phyloP scores from a whole-genome alignment of 2,888 invertebrate species.

The Zhuqinia jingwanae region DNA sequence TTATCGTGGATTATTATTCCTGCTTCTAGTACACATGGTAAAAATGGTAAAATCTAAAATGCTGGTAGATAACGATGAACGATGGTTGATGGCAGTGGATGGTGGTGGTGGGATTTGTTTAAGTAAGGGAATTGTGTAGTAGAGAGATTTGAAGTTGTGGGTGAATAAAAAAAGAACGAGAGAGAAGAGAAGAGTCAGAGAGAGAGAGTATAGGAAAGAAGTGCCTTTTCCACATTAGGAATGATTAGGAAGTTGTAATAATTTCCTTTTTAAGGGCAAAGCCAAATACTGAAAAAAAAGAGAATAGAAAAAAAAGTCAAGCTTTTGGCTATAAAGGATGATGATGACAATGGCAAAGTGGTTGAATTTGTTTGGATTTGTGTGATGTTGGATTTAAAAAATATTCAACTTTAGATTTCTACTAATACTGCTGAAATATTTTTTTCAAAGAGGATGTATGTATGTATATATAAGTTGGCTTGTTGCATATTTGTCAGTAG shows the following conservation, averaged over 20 bases:
- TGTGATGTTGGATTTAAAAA: conserved; percentile 2
- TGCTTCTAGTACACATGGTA: no score
- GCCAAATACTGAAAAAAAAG: conserved; percentile 53
- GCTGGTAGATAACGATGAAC: neutral
- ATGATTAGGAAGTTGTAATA: conserved; percentile 79
- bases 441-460: neutral
- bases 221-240: conserved; percentile 74
- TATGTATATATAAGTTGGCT: no score
- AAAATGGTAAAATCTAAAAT: neutral
- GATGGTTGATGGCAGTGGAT: neutral
- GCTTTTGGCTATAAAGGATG: neutral
- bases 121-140: neutral
- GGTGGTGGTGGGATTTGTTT: conserved; percentile 10
- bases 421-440: neutral
- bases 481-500: no score
- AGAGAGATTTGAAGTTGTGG: neutral
- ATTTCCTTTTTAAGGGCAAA: conserved; percentile 79
- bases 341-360: conserved; percentile 18
- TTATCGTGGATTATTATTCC: conserved; percentile 20
- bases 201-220: neutral
- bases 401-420: neutral
- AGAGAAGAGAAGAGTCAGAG: no score
- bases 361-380: conserved; percentile 19
- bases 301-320: conserved; percentile 16
- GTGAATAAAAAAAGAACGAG: neutral